phyloP scores from a whole-genome alignment of 2,113 vertebrate genomes.

The Malurus cyaneus region DNA sequence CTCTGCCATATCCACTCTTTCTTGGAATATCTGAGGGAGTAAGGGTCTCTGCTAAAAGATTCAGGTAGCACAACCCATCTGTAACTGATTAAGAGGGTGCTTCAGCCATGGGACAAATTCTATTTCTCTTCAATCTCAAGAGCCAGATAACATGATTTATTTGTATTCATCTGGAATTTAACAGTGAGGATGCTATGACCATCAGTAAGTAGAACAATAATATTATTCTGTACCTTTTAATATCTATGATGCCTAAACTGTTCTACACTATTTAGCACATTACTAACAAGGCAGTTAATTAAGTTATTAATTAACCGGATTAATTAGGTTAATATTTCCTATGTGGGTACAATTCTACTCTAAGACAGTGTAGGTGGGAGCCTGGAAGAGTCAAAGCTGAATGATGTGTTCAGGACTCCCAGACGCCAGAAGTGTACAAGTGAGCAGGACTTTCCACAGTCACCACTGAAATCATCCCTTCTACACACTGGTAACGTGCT shows the following conservation, averaged over 20 bases:
- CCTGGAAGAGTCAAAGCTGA: not conserved
- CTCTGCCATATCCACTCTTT: not conserved
- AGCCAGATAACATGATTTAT: not conserved
- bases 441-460: rapidly evolving
- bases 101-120: not conserved
- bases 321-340: not conserved
- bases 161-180: not conserved
- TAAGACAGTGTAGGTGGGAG: not conserved
- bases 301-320: not conserved
- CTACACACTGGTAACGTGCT: not conserved
- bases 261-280: not conserved
- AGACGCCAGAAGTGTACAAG: not conserved
- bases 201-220: not conserved
- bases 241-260: not conserved
- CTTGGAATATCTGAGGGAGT: not conserved
- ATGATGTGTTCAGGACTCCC: not conserved
- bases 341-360: not conserved
- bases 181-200: not conserved
- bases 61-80: not conserved
- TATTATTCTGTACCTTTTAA: not conserved
- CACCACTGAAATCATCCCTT: not conserved
- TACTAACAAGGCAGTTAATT: not conserved
- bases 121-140: not conserved
- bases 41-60: not conserved
- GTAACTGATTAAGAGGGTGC: not conserved